These are phyloP conservation scores for Peromyscus attwateri DNA, from an alignment of 2,797 vertebrate species.

Conservation along the genomic window DNA sequence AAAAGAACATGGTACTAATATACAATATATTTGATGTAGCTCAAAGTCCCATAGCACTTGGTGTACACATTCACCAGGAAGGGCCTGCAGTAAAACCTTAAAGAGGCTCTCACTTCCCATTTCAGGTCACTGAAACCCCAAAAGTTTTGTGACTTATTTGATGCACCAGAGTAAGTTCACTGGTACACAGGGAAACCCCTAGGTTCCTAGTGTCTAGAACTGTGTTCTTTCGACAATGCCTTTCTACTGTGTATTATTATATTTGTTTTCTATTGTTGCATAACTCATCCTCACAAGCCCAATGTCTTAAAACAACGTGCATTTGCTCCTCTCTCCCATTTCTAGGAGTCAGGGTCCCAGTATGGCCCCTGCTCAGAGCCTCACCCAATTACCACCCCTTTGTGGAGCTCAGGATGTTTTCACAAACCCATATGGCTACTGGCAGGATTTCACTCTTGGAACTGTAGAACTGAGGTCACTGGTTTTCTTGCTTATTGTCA, in stretches of 20 bases:
- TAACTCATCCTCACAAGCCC: not conserved
- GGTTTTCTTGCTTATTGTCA: not conserved
- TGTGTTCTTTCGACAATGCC: not conserved
- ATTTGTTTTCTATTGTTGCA: not conserved
- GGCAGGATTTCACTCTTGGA: not conserved
- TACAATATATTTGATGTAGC: not conserved
- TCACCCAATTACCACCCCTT: not conserved
- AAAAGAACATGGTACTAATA: slow-evolving; percentile 5
- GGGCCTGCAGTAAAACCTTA: not conserved
- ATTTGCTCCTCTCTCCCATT: not conserved
- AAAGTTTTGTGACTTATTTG: not conserved
- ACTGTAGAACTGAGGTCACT: not conserved
- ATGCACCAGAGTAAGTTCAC: not conserved
- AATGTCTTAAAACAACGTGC: not conserved
- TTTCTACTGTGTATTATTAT: not conserved
- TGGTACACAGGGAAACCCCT: not conserved
- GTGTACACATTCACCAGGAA: not conserved
- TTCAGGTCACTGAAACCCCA: not conserved
- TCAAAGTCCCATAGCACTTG: not conserved
- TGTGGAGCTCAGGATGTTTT: not conserved
- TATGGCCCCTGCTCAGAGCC: not conserved
- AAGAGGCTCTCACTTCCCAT: not conserved
- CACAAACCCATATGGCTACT: not conserved
- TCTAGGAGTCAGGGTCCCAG: not conserved
- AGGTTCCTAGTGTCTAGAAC: not conserved